These are phyloP conservation scores for Thaumetopoea pityocampa DNA, from an alignment of 1,140 invertebrate species.

Conservation along the genomic window DNA sequence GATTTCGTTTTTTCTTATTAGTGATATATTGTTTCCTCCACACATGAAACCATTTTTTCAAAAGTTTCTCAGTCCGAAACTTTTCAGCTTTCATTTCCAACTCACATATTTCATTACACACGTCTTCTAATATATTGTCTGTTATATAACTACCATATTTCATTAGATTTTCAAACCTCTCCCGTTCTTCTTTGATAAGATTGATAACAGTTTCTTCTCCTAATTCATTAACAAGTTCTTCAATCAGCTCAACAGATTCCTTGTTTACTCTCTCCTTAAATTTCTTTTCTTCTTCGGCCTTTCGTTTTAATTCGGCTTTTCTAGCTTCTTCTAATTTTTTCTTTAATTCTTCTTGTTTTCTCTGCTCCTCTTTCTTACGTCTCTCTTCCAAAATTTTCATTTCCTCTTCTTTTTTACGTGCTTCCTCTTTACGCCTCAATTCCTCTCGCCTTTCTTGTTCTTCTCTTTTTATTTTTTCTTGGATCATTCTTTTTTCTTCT, in stretches of 20 bases:
- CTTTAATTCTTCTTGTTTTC: slow-evolving; percentile 56
- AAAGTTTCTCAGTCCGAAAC: slow-evolving; percentile 48
- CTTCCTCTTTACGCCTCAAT: slow-evolving; percentile 24
- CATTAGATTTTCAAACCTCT: slow-evolving; percentile 53
- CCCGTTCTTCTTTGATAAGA: slow-evolving; percentile 60
- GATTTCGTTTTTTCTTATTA: slow-evolving; percentile 70
- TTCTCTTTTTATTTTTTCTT: slow-evolving; percentile 25
- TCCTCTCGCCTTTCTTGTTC: slow-evolving; percentile 25
- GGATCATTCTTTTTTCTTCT: slow-evolving; percentile 25
- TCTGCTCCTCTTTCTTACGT: slow-evolving; percentile 47
- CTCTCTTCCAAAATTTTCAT: slow-evolving; percentile 38
- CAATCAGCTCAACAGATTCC: slow-evolving; percentile 50
- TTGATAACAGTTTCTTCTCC: slow-evolving; percentile 48
- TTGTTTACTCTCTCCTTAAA: slow-evolving; percentile 59
- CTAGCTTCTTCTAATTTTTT: slow-evolving; percentile 62
- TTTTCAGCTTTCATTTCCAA: slow-evolving; percentile 70
- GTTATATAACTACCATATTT: slow-evolving; percentile 55
- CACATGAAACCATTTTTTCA: slow-evolving; percentile 51
- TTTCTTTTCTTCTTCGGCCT: slow-evolving; percentile 54
- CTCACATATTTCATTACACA: slow-evolving; percentile 68
- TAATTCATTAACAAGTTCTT: slow-evolving; percentile 62
- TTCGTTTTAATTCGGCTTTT: slow-evolving; percentile 45
- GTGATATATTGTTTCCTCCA: slow-evolving; percentile 66
- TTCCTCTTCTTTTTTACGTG: slow-evolving; percentile 42
- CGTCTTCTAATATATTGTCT: slow-evolving; percentile 64